Evolutionary conservation across 2,797 vertebrate species (phyloP).

Genomic region (Channallabes apus): DNA sequence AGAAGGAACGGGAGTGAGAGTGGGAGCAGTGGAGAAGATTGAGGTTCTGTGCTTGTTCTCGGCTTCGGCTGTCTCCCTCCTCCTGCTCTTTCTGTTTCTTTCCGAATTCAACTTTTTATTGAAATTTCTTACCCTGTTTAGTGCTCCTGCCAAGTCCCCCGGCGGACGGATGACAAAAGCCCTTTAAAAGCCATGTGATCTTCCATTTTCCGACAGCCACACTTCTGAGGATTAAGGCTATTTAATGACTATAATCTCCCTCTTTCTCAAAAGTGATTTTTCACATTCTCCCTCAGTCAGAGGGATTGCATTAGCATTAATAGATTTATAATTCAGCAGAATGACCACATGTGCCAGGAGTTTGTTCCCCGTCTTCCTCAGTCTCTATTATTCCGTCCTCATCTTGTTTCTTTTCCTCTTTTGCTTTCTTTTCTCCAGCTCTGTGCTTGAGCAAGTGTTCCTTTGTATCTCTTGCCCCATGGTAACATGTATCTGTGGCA

Average conservation of each 20-base stretch:
- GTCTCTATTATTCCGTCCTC: conserved; percentile 46
- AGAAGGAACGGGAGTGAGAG: conserved; percentile 60
- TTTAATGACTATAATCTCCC: conserved; percentile 93
- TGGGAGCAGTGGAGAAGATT: conserved; percentile 56
- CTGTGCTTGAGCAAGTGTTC: conserved; percentile 51
- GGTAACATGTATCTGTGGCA: conserved; percentile 42
- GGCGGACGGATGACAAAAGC: conserved; percentile 80
- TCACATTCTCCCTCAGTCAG: conserved; percentile 76
- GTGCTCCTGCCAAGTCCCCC: conserved; percentile 81
- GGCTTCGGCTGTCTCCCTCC: conserved; percentile 39
- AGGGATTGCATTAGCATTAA: conserved; percentile 75
- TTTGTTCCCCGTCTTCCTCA: conserved; percentile 34
- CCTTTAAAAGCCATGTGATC: conserved; percentile 85
- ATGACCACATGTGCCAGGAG: conserved; percentile 64
- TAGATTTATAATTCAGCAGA: conserved; percentile 63
- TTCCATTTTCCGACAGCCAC: conserved; percentile 86
- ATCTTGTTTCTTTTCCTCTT: conserved; percentile 37
- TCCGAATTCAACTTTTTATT: conserved; percentile 86
- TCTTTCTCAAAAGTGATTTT: conserved; percentile 82
- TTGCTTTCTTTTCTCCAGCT: conserved; percentile 41
- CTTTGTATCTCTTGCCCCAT: conserved; percentile 54
- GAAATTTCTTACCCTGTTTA: conserved; percentile 82
- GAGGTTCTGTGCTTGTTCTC: conserved; percentile 4
- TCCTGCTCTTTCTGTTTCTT: conserved; percentile 69
- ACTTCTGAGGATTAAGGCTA: conserved; percentile 92